A percentile compares a stretch with the other conserved stretches of the same genome.
Conservation (phyloP, 2,113 vertebrate genomes). For the Cepphus grylle region DNA sequence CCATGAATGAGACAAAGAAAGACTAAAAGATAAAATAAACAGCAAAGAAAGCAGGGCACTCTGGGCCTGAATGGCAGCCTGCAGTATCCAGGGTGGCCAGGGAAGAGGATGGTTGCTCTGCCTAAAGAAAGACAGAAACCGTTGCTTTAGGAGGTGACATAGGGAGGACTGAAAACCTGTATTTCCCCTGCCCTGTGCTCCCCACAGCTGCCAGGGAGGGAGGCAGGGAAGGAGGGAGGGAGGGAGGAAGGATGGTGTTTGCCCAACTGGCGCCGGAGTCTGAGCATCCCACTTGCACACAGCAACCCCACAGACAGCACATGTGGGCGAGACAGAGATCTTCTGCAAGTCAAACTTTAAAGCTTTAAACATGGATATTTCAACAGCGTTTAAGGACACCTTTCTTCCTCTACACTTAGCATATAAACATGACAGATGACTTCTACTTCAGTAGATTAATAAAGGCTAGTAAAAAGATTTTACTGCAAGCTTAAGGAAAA, state of each 20-base stretch:
- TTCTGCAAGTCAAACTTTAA: not conserved
- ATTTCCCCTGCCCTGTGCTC: not conserved
- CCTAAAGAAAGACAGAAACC: not conserved
- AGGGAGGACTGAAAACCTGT: not conserved
- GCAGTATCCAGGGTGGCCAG: not conserved
- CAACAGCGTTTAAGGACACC: not conserved
- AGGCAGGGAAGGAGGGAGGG: too few species aligned
- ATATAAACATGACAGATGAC: not conserved
- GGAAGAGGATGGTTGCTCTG: not conserved
- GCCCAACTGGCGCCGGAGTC: rapidly evolving
- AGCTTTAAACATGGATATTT: not conserved
- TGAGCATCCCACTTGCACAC: not conserved
- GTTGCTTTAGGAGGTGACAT: rapidly evolving
- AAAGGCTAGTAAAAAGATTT: not conserved
- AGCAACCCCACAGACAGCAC: rapidly evolving
- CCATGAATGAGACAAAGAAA: not conserved
- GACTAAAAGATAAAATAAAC: not conserved
- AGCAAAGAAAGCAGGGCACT: not conserved
- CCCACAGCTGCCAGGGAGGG: not conserved
- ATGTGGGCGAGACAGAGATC: not conserved
- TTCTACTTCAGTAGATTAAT: not conserved
- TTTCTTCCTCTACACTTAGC: not conserved
- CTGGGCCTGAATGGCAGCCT: not conserved
- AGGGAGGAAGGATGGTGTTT: not conserved
- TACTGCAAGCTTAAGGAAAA: not conserved